phyloP scores from a whole-genome alignment of 2,113 vertebrate genomes.

The Tenebrosternarchus preto region DNA sequence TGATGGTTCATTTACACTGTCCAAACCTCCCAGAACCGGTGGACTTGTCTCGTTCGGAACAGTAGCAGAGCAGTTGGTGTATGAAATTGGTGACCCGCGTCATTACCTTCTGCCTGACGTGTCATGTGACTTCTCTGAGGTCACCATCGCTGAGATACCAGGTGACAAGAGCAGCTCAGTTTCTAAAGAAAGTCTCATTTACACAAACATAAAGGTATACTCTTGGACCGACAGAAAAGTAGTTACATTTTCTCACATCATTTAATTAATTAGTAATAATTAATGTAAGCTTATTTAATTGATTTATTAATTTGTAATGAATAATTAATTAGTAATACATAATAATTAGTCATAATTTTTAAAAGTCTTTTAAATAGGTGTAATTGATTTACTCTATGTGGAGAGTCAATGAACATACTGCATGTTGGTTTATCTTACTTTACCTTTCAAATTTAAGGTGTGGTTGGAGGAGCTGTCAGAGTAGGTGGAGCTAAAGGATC shows the following conservation, averaged over 20 bases:
- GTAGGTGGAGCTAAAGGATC: slow-evolving; percentile 77
- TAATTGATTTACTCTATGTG: neutral
- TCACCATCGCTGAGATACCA: slow-evolving; percentile 79
- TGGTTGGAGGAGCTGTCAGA: slow-evolving; percentile 75
- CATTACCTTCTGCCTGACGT: slow-evolving; percentile 85
- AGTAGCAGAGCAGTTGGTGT: slow-evolving; percentile 83
- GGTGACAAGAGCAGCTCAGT: slow-evolving; percentile 62
- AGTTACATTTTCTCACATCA: too few species aligned
- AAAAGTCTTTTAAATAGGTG: too few species aligned
- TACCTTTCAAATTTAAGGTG: slow-evolving; percentile 60
- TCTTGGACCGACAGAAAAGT: too few species aligned
- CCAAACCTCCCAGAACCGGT: slow-evolving; percentile 78
- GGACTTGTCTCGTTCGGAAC: slow-evolving; percentile 82
- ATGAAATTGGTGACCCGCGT: slow-evolving; percentile 81
- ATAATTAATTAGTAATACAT: too few species aligned
- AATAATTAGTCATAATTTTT: too few species aligned
- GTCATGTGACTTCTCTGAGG: slow-evolving; percentile 83
- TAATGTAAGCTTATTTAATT: too few species aligned
- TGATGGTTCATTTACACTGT: slow-evolving; percentile 80
- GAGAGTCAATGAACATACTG: neutral
- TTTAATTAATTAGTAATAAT: too few species aligned
- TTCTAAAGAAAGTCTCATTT: neutral
- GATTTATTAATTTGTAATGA: too few species aligned
- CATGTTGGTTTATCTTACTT: neutral
- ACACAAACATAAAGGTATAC: neutral